Conservation (phyloP, 1,140 invertebrate genomes). For the Ceratina australensis region DNA sequence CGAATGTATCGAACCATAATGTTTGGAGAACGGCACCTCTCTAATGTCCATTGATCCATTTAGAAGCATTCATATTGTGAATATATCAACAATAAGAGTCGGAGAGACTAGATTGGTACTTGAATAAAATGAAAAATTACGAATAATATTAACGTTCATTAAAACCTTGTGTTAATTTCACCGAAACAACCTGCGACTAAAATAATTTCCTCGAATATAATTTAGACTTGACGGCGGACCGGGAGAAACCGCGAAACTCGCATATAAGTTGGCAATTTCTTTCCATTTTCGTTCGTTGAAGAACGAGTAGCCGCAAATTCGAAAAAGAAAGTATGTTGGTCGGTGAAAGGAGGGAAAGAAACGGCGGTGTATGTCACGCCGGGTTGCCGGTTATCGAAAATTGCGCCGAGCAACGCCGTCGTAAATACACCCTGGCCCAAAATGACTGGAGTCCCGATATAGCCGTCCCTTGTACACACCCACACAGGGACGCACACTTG, state of each 20-base stretch:
- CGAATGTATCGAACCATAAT: no score
- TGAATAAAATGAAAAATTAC: no score
- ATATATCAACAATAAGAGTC: no score
- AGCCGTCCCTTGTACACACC: background rate
- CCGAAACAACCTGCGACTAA: background rate
- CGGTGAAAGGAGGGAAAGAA: background rate
- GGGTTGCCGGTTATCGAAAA: conserved; percentile 7
- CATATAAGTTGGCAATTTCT: background rate
- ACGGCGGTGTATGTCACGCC: background rate
- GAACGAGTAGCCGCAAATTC: conserved; percentile 9
- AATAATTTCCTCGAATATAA: background rate
- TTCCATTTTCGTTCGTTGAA: background rate
- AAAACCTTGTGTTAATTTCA: background rate
- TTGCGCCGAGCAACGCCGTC: background rate
- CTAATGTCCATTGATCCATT: no score
- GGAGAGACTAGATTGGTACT: no score
- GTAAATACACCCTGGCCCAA: background rate
- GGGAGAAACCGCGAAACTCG: background rate
- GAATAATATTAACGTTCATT: no score
- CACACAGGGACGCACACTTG: background rate
- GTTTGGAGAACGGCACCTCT: no score
- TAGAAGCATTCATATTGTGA: no score
- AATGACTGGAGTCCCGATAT: background rate
- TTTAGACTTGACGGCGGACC: background rate
- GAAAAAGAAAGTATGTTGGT: background rate